These are phyloP conservation scores for Heliconius erato DNA, from an alignment of 2,888 invertebrate species.

Conservation along the genomic window DNA sequence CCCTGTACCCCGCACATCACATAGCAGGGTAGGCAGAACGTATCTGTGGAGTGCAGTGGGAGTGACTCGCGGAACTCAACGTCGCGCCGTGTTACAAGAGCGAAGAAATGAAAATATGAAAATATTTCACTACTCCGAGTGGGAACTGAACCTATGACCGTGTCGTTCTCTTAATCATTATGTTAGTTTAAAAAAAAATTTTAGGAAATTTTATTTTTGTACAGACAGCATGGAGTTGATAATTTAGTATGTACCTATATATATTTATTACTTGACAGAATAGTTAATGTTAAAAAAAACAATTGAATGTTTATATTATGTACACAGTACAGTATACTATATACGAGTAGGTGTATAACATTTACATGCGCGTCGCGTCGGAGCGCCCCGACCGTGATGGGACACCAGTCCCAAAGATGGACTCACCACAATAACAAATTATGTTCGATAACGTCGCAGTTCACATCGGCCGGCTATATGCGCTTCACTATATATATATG, in stretches of 20 bases:
- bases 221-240: not conserved
- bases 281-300: not conserved
- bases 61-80: no score
- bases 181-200: not conserved
- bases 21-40: no score
- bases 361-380: constrained; percentile 1
- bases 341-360: not conserved
- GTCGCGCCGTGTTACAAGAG: no score
- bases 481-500: no score
- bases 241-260: not conserved
- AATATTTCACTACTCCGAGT: no score
- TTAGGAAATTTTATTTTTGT: not conserved
- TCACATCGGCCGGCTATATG: not conserved
- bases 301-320: not conserved
- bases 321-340: no score
- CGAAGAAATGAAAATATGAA: no score
- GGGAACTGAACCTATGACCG: no score
- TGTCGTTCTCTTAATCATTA: no score
- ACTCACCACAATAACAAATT: not conserved
- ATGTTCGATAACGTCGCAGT: not conserved
- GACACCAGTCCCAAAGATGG: not conserved
- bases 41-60: no score
- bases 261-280: not conserved
- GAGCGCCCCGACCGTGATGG: no score
- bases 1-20: no score